These are phyloP conservation scores for Pristionchus fissidentatus DNA, from an alignment of 2,888 invertebrate species.

Conservation along the genomic window DNA sequence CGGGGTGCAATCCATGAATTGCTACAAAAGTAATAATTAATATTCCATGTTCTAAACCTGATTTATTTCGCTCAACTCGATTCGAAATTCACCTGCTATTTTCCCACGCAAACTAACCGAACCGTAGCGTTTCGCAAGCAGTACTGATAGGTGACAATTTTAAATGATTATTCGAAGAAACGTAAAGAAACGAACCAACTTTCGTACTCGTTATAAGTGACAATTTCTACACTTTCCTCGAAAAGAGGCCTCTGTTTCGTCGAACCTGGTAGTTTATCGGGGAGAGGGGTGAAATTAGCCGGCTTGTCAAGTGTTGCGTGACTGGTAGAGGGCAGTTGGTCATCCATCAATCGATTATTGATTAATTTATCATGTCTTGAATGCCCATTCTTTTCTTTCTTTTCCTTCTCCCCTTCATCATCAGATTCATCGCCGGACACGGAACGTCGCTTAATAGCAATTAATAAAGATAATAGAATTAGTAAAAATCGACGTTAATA, in stretches of 20 bases:
- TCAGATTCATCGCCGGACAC: conserved; percentile 13
- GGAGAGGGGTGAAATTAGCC: not conserved
- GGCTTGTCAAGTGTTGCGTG: not conserved
- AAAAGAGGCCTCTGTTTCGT: not conserved
- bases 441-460: not conserved
- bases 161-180: not conserved
- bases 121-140: not conserved
- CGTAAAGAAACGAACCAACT: not conserved
- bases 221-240: not conserved
- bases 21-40: not conserved
- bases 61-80: not conserved
- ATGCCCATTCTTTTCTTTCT: not conserved
- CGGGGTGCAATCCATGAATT: conserved; percentile 20
- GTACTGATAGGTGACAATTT: not conserved
- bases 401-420: not conserved
- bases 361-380: not conserved
- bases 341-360: not conserved
- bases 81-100: not conserved
- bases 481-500: not conserved
- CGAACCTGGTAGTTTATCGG: conserved; percentile 39
- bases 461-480: no score
- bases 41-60: not conserved
- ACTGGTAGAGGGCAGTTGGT: not conserved
- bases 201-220: not conserved
- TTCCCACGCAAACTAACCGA: not conserved